Percentiles rank a stretch among this genome's conserved stretches.
Evolutionary conservation across 2,888 invertebrate species (phyloP).

Genomic region (Lacanobia wlatinum): DNA sequence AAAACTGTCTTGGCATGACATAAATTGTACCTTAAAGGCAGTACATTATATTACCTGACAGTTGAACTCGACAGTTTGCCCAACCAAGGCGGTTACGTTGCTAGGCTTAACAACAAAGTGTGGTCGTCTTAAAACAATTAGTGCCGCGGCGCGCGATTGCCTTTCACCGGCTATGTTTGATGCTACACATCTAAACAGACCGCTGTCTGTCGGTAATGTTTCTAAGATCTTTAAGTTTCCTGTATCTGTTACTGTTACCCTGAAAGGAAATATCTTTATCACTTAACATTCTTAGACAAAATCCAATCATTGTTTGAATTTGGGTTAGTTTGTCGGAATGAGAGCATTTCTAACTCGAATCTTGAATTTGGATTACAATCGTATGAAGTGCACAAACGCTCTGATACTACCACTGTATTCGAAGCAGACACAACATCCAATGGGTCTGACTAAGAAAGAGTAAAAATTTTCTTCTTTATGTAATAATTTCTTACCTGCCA

Average conservation of each 20-base stretch:
- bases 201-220: slow-evolving; percentile 97
- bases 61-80: slow-evolving; percentile 96
- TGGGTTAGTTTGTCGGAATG: no score
- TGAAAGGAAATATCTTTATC: slow-evolving; percentile 74
- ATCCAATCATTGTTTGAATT: slow-evolving; percentile 3
- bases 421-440: not conserved
- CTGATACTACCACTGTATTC: not conserved
- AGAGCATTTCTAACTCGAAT: not conserved
- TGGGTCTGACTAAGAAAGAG: not conserved
- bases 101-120: slow-evolving; percentile 96
- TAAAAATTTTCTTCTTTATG: not conserved
- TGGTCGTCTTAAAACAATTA: slow-evolving; percentile 96
- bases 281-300: slow-evolving; percentile 22
- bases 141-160: slow-evolving; percentile 95
- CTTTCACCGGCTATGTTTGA: slow-evolving; percentile 97
- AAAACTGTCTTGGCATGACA: slow-evolving; percentile 11
- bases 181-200: slow-evolving; percentile 97
- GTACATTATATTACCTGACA: slow-evolving; percentile 91
- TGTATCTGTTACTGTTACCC: slow-evolving; percentile 95
- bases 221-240: slow-evolving; percentile 97
- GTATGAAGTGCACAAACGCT: not conserved
- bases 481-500: slow-evolving; percentile 87
- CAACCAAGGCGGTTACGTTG: slow-evolving; percentile 95
- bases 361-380: slow-evolving; percentile 2
- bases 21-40: slow-evolving; percentile 32